A percentile compares a stretch with the other conserved stretches of the same genome.
Conservation (phyloP, 2,113 vertebrate species). For the Ammodytes dubius region DNA sequence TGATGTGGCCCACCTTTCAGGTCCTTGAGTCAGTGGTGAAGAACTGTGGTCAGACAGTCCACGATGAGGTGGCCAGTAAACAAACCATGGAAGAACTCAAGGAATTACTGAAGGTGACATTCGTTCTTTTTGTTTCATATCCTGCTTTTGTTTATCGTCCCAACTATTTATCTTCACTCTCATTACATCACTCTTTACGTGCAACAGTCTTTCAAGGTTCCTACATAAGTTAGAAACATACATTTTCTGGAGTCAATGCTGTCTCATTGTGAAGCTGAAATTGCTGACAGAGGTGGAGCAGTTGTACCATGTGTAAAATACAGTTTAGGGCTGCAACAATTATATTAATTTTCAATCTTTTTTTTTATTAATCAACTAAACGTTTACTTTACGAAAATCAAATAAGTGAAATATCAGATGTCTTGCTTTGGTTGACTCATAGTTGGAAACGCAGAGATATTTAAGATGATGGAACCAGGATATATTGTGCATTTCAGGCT, state of each 20-base stretch:
- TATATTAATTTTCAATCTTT: neutral
- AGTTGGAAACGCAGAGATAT: neutral
- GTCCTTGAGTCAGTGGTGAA: conserved; percentile 99
- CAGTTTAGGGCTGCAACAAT: neutral
- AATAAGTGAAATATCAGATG: neutral
- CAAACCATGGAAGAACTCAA: conserved; percentile 99
- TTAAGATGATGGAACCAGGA: neutral
- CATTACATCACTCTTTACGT: neutral
- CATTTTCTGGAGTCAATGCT: neutral
- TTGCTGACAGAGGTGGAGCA: neutral
- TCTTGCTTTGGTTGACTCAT: neutral
- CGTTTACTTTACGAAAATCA: neutral
- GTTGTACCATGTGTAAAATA: neutral
- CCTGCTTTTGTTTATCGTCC: neutral
- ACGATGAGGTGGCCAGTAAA: conserved; percentile 97
- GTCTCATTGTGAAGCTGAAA: neutral
- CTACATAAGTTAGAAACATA: neutral
- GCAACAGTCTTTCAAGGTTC: neutral
- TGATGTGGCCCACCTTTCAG: conserved; percentile 73
- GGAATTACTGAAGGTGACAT: conserved; percentile 93
- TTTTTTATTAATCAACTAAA: neutral
- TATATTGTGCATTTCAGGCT: neutral
- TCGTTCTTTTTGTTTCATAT: neutral
- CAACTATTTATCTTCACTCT: neutral
- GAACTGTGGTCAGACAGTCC: conserved; percentile 97